Evolutionary conservation across 2,797 vertebrate genomes (phyloP), one percentile per base, ranked within the genome.

Genomic region (Tinamus major): DNA sequence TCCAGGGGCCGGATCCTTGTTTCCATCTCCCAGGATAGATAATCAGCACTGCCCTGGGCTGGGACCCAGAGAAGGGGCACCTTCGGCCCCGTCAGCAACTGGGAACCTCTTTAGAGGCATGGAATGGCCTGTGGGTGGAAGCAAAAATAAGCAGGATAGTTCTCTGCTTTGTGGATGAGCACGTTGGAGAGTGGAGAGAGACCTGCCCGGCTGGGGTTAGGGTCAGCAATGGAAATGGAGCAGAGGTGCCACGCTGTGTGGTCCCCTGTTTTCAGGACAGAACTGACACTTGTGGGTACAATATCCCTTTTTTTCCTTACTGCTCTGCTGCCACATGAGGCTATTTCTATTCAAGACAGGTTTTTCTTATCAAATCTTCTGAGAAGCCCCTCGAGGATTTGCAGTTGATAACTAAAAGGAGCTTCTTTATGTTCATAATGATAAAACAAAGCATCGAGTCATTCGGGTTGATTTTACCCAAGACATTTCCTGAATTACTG

Each of bases 391-490:
- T 79, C 58, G 95, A 97, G 97, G 89, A 90, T 87, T 97, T 95
- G 81, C 48, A 63, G 96, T 61, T 96, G 96, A 97, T 96, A 96
- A 96, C 96, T 97, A 92, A 97, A 97, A 97, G 94, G 96, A 97
- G 93, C 56, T 93, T 91, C 97, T 98, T 98, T 96, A 97, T 97
- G 94, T 93, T 95, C 83, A 48, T 96, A 97, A 97, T 96, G 97
- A 97, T 97, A 98, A 97, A 97, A 97, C 90, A 94, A 94, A 96
- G 95, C 96, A 91, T 96, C 92, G 55, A 82, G 76, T 92, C 91
- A 95, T 95, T 92, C 0, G 42, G 90, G 91, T 56, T 94, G 94
- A 70, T 94, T 96, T 95, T 97, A 97, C 96, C 97, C 92, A 85
- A 97, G 97, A 97, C 94, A 79, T 82, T 84, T 89, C n/a, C 21